Evolutionary conservation across 2,888 invertebrate species (phyloP).

Genomic region (Serripes groenlandicus): DNA sequence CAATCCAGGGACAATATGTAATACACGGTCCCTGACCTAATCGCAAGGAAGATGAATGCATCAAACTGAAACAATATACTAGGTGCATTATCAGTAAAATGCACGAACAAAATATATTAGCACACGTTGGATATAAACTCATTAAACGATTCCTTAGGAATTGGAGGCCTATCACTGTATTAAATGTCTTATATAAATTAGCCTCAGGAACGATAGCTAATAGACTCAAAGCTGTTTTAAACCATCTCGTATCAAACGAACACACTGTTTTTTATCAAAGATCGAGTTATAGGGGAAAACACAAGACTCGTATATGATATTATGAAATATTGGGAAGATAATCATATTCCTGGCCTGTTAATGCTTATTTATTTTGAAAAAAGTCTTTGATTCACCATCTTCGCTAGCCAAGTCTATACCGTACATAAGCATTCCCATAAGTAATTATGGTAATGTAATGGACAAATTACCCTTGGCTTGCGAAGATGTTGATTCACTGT

Average conservation of each 20-base stretch:
- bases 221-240: slow-evolving; percentile 49
- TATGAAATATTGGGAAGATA: slow-evolving; percentile 46
- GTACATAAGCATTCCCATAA: too few relatives aligned
- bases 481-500: too few relatives aligned
- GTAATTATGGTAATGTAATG: too few relatives aligned
- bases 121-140: too few relatives aligned
- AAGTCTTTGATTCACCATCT: background rate
- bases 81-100: too few relatives aligned
- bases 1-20: too few relatives aligned
- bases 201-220: slow-evolving; percentile 54
- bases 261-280: slow-evolving; percentile 60
- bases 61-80: too few relatives aligned
- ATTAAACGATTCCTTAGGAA: slow-evolving; percentile 50
- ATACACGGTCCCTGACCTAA: too few relatives aligned
- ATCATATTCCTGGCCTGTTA: slow-evolving; percentile 50
- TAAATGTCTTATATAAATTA: slow-evolving; percentile 54
- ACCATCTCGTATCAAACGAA: slow-evolving; percentile 35
- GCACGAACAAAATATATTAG: too few relatives aligned
- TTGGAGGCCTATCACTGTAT: slow-evolving; percentile 32
- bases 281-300: slow-evolving; percentile 61
- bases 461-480: too few relatives aligned
- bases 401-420: too few relatives aligned
- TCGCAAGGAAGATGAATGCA: too few relatives aligned
- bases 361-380: slow-evolving; percentile 54
- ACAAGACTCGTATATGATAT: slow-evolving; percentile 62